A percentile compares a stretch with the other conserved stretches of the same genome.
phyloP scores from a whole-genome alignment of 2,113 vertebrate genomes.

The Crotalus horridus region DNA sequence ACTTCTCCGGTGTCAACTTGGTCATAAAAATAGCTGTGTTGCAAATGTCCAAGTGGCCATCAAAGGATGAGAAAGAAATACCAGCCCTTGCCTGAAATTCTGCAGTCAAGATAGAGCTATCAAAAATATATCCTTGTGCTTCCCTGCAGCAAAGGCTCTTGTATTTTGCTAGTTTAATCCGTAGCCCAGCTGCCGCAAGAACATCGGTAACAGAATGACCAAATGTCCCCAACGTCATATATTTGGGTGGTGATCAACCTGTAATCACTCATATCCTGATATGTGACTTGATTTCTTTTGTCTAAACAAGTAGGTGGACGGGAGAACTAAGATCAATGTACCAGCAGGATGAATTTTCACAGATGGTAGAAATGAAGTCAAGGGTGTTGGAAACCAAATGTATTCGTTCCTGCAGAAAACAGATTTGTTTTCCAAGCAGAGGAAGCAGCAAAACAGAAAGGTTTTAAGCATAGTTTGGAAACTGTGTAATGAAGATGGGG shows the following conservation, averaged over 20 bases:
- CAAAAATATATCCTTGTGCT: not conserved
- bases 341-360: not conserved
- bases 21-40: not conserved
- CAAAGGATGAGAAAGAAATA: not conserved
- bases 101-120: not conserved
- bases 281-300: not conserved
- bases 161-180: not conserved
- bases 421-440: not conserved
- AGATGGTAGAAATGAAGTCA: not conserved
- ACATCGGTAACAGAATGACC: not conserved
- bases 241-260: not conserved
- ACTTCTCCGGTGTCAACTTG: not conserved
- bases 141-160: not conserved
- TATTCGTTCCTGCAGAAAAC: not conserved
- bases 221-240: not conserved
- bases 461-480: not conserved
- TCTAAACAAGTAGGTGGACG: not conserved
- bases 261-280: not conserved
- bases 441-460: not conserved
- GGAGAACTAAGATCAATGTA: not conserved
- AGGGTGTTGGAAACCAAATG: not conserved
- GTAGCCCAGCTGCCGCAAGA: not conserved
- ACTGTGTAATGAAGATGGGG: not conserved
- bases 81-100: not conserved
- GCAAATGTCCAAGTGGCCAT: not conserved